Conservation (phyloP, 2,888 invertebrate species). For the Arenicola marina region DNA sequence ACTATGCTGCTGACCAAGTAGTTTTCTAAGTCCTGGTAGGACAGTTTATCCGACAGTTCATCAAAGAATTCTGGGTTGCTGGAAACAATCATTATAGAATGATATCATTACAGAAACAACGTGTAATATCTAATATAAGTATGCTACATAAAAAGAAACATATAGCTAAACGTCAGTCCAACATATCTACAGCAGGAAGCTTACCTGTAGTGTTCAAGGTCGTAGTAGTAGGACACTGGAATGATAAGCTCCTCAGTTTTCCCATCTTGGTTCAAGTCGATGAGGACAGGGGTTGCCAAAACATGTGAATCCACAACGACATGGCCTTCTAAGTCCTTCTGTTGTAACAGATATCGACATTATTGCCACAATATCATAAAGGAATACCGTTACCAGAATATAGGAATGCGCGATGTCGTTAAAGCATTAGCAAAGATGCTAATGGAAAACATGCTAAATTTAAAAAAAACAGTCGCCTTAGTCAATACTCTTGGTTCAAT, state of each 20-base stretch:
- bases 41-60: neutral
- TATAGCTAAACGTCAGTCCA: too few relatives aligned
- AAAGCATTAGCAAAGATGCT: too few relatives aligned
- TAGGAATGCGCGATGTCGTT: too few relatives aligned
- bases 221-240: slow-evolving; percentile 52
- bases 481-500: too few relatives aligned
- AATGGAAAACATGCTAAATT: too few relatives aligned
- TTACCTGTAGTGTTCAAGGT: slow-evolving; percentile 49
- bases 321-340: neutral
- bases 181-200: too few relatives aligned
- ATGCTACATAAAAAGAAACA: too few relatives aligned
- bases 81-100: neutral
- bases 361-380: too few relatives aligned
- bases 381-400: too few relatives aligned
- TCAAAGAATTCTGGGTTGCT: neutral
- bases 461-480: too few relatives aligned
- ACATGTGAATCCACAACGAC: slow-evolving; percentile 41
- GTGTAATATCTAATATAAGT: too few relatives aligned
- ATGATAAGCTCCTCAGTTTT: slow-evolving; percentile 46
- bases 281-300: slow-evolving; percentile 49
- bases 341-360: neutral
- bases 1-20: slow-evolving; percentile 37
- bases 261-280: slow-evolving; percentile 46
- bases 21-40: slow-evolving; percentile 35
- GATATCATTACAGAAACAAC: too few relatives aligned